Evolutionary conservation across 1,140 invertebrate genomes (phyloP).

Genomic region (Brachionus rubens): DNA sequence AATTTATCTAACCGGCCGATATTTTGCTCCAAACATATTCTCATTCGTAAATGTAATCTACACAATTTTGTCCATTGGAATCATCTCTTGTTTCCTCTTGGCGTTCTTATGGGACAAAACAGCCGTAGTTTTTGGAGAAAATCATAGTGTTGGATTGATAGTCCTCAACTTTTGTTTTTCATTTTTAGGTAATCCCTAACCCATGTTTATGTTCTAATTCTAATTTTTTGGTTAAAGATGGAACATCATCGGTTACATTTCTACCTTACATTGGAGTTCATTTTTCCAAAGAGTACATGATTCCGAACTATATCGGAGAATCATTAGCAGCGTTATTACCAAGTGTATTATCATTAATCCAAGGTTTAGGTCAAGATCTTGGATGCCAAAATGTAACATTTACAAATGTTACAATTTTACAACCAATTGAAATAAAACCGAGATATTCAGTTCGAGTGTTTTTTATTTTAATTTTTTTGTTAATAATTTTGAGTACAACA

Average conservation of each 20-base stretch:
- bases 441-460: conserved; percentile 64
- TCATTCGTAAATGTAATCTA: not conserved
- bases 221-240: no score
- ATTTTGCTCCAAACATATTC: conserved; percentile 51
- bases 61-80: no score
- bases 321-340: conserved; percentile 41
- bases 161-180: conserved; percentile 32
- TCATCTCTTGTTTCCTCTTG: conserved; percentile 65
- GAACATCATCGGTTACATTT: conserved; percentile 84
- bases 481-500: conserved; percentile 60
- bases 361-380: conserved; percentile 33
- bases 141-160: not conserved
- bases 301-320: conserved; percentile 69
- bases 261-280: conserved; percentile 78
- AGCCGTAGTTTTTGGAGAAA: conserved; percentile 61
- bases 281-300: conserved; percentile 70
- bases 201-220: no score
- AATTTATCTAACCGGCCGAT: conserved; percentile 64
- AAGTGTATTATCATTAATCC: conserved; percentile 27
- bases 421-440: conserved; percentile 49
- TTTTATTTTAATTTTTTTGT: conserved; percentile 68
- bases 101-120: conserved; percentile 73
- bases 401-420: not conserved
- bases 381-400: not conserved
- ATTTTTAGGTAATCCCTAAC: not conserved